A percentile compares a stretch with the other conserved stretches of the same genome.
Conservation (phyloP, 2,797 vertebrate species). For the Etheostoma nigrum region DNA sequence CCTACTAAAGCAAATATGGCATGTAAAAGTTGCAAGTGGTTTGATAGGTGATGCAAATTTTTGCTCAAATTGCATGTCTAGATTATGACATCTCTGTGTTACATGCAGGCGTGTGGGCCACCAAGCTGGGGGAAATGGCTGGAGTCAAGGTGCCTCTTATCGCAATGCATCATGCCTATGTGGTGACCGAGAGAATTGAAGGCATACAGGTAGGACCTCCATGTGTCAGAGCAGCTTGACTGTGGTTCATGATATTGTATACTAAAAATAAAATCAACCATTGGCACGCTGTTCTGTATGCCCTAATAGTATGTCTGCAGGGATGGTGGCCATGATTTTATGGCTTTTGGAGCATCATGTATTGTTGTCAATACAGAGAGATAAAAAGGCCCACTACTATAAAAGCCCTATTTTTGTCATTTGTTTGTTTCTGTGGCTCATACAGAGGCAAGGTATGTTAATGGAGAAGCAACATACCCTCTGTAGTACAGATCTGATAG, state of each 20-base stretch:
- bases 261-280: neutral
- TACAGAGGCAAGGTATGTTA: no score
- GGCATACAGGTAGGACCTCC: slow-evolving; percentile 92
- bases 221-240: neutral
- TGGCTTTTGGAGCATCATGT: no score
- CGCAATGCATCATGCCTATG: slow-evolving; percentile 96
- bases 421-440: no score
- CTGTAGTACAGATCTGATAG: neutral
- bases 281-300: neutral
- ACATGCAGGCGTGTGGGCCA: slow-evolving; percentile 92
- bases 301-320: no score
- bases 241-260: neutral
- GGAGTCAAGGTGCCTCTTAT: slow-evolving; percentile 94
- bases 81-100: neutral
- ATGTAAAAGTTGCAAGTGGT: neutral
- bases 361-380: neutral
- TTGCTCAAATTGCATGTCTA: neutral
- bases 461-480: no score
- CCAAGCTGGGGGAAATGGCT: slow-evolving; percentile 91
- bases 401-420: no score
- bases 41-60: neutral
- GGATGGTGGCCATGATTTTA: no score
- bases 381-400: neutral
- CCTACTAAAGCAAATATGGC: no score
- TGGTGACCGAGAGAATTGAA: slow-evolving; percentile 96